Conservation (phyloP, 2,113 vertebrate species). For the Perca flavescens region DNA sequence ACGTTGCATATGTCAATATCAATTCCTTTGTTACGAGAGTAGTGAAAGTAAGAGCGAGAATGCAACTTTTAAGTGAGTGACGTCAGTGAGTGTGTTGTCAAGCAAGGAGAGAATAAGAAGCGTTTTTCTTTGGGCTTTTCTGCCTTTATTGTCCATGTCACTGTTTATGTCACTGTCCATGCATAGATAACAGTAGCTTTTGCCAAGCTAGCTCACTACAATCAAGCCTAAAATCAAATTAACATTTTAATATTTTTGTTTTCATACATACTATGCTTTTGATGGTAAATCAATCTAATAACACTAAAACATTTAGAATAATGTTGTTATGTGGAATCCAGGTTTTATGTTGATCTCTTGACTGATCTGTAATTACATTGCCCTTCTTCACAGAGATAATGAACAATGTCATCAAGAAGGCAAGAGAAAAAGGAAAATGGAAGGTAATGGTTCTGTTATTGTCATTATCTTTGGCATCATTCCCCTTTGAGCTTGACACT, state of each 20-base stretch:
- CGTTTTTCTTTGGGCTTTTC: too few species aligned
- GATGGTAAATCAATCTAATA: neutral
- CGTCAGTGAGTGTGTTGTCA: too few species aligned
- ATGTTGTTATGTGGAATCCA: neutral
- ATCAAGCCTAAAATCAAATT: neutral
- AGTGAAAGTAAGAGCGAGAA: too few species aligned
- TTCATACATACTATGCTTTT: neutral
- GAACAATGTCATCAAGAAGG: constrained; percentile 97
- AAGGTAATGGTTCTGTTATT: constrained; percentile 85
- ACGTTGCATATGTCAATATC: too few species aligned
- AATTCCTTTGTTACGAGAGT: too few species aligned
- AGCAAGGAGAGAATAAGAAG: too few species aligned
- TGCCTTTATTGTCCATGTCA: too few species aligned
- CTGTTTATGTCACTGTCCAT: neutral
- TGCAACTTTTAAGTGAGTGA: too few species aligned
- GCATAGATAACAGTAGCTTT: neutral
- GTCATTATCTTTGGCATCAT: neutral
- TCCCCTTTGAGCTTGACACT: neutral
- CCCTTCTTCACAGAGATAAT: constrained; percentile 89
- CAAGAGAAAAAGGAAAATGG: constrained; percentile 97
- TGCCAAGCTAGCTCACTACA: neutral
- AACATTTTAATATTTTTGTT: too few species aligned
- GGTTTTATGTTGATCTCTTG: neutral
- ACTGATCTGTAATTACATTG: neutral
- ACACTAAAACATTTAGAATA: neutral